Evolutionary conservation across 2,797 vertebrate species (phyloP).

Genomic region (Sebastes hopkinsi): DNA sequence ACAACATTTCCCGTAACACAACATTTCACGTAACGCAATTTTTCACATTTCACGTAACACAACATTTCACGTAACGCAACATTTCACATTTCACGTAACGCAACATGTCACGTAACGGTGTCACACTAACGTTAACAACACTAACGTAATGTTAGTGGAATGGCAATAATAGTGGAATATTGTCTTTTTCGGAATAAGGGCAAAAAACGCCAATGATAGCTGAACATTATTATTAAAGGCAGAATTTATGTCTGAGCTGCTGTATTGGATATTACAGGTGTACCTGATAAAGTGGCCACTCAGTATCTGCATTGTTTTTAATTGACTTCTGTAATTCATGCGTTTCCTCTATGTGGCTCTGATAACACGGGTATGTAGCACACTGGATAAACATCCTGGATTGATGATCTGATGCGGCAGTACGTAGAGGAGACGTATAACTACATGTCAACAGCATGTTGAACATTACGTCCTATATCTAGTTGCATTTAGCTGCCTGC

Average conservation of each 20-base stretch:
- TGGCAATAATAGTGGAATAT: no score
- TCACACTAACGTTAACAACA: no score
- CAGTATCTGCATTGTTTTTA: not conserved
- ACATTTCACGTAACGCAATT: no score
- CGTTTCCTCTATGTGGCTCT: not conserved
- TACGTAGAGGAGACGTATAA: not conserved
- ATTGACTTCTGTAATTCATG: not conserved
- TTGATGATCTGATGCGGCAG: not conserved
- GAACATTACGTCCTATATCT: not conserved
- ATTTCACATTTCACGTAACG: no score
- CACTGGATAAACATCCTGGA: not conserved
- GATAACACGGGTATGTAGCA: not conserved
- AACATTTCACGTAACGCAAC: no score
- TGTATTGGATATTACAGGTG: not conserved
- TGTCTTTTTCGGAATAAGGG: no score
- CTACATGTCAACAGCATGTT: slow-evolving; percentile 5
- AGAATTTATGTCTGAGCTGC: not conserved
- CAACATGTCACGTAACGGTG: no score
- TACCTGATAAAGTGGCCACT: not conserved
- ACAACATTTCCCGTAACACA: no score
- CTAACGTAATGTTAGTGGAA: no score
- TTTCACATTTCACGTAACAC: no score
- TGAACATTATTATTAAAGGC: no score
- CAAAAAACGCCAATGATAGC: no score
- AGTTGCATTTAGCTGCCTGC: not conserved